These are phyloP conservation scores for Falcaria lacertinaria DNA, from an alignment of 2,888 invertebrate genomes.

Conservation along the genomic window DNA sequence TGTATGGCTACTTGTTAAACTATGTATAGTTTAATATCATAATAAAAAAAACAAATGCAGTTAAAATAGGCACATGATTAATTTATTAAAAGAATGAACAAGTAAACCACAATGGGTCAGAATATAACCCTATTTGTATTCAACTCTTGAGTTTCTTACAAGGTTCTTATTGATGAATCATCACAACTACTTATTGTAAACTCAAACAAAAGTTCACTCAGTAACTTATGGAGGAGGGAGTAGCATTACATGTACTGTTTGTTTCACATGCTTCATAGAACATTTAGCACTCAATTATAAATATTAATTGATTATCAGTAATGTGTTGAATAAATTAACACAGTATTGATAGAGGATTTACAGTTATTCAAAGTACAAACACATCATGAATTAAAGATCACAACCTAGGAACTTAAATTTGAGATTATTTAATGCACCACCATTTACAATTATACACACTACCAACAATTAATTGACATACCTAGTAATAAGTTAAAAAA, in stretches of 20 bases:
- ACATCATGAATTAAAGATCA: too few species aligned
- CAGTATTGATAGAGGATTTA: conserved; percentile 30
- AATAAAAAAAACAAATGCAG: conserved; percentile 16
- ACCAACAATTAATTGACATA: too few species aligned
- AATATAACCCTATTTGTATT: neutral
- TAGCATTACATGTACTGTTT: conserved; percentile 36
- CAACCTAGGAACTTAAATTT: too few species aligned
- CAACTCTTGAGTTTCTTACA: neutral
- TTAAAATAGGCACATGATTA: neutral
- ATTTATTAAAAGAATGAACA: neutral
- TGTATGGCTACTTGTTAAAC: too few species aligned
- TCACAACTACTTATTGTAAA: conserved; percentile 16
- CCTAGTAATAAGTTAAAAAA: too few species aligned
- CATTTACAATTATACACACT: too few species aligned
- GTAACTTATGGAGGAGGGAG: conserved; percentile 5
- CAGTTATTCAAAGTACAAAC: conserved; percentile 29
- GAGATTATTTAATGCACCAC: too few species aligned
- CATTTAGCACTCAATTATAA: conserved; percentile 44
- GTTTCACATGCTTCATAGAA: conserved; percentile 50
- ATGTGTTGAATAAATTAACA: conserved; percentile 25
- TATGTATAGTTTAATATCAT: too few species aligned
- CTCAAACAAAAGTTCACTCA: conserved; percentile 13
- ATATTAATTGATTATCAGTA: conserved; percentile 39
- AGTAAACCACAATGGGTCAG: neutral
- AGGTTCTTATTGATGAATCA: conserved; percentile 25